A percentile compares a stretch with the other conserved stretches of the same genome.
Evolutionary conservation across 1,140 invertebrate genomes (phyloP).

Genomic region (Epicauta chinensis): DNA sequence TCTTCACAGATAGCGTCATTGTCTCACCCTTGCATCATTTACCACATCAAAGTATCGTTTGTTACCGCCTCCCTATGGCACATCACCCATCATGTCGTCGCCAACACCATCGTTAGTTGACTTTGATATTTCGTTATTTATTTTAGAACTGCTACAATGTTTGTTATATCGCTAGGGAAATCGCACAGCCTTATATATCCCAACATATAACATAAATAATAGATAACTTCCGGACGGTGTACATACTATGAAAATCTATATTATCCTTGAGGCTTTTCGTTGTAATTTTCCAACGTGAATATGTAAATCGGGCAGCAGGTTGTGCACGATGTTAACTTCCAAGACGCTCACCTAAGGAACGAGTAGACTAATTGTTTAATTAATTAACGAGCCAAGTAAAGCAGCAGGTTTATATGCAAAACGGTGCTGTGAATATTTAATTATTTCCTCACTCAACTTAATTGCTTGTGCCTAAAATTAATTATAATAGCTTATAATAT

Average conservation of each 20-base stretch:
- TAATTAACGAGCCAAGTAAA: constrained; percentile 19
- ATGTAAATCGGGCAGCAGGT: too few species aligned
- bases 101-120: background rate
- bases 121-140: background rate
- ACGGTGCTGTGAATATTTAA: constrained; percentile 24
- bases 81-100: too few species aligned
- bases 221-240: too few species aligned
- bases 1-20: constrained; percentile 38
- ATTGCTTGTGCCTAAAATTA: constrained; percentile 24
- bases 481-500: constrained; percentile 23
- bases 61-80: constrained; percentile 21
- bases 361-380: constrained; percentile 25
- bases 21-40: constrained; percentile 41
- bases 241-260: too few species aligned
- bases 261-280: too few species aligned
- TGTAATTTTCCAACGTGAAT: too few species aligned
- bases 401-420: constrained; percentile 23
- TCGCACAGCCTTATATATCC: too few species aligned
- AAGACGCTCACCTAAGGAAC: constrained; percentile 2
- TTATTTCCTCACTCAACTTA: constrained; percentile 28
- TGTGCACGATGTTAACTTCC: too few species aligned
- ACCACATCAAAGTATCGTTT: constrained; percentile 40
- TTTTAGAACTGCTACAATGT: background rate
- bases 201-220: too few species aligned
- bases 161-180: too few species aligned